phyloP scores from a whole-genome alignment of 2,113 vertebrate genomes.

The Indicator maculatus region DNA sequence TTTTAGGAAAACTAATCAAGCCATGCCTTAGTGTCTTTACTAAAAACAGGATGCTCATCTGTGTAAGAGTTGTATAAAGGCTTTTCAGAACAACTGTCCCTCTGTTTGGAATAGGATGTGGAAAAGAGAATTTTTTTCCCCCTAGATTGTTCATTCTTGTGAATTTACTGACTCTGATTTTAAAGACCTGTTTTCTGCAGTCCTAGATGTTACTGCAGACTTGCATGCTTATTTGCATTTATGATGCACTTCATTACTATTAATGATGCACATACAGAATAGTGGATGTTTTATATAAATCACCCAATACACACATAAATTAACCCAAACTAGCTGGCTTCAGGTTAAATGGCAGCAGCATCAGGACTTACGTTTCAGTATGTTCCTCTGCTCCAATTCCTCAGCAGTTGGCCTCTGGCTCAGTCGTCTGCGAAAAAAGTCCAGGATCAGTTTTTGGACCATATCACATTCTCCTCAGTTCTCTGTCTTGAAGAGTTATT shows the following conservation, averaged over 20 bases:
- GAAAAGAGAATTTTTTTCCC: neutral
- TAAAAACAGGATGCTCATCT: neutral
- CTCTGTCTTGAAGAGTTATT: constrained; percentile 21
- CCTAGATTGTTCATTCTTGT: neutral
- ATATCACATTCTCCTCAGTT: constrained; percentile 73
- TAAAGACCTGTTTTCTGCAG: neutral
- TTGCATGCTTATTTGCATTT: neutral
- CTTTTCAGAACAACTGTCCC: neutral
- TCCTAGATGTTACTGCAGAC: neutral
- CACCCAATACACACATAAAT: neutral
- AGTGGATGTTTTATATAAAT: neutral
- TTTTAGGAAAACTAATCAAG: neutral
- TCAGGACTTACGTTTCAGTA: constrained; percentile 94
- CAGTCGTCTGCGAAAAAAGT: constrained; percentile 89
- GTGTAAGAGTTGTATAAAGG: neutral
- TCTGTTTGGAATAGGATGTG: neutral
- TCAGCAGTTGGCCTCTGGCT: constrained; percentile 97
- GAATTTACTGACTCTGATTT: neutral
- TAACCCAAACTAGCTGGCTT: neutral
- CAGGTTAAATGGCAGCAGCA: neutral
- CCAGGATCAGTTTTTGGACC: constrained; percentile 82
- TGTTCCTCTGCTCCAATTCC: constrained; percentile 97
- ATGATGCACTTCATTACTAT: neutral
- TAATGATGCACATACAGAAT: neutral
- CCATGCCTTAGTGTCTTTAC: neutral